phyloP scores from a whole-genome alignment of 2,888 invertebrate genomes.

The Hoplodrina ambigua region DNA sequence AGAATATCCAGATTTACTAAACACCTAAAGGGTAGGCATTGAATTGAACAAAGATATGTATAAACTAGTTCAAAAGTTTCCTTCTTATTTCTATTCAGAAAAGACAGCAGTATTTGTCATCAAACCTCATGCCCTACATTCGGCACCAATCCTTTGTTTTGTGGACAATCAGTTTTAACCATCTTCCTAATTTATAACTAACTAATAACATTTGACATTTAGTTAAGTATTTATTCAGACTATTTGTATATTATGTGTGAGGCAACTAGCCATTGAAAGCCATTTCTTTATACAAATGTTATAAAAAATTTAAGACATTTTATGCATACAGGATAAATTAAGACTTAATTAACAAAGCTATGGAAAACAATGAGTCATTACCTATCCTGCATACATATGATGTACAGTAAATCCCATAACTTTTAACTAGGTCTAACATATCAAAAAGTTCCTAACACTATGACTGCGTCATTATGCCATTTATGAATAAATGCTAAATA shows the following conservation, averaged over 20 bases:
- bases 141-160: not conserved
- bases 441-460: conserved; percentile 45
- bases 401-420: conserved; percentile 44
- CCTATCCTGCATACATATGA: conserved; percentile 38
- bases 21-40: not conserved
- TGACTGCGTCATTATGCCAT: conserved; percentile 59
- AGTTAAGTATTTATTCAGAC: conserved; percentile 41
- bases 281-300: conserved; percentile 42
- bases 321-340: conserved; percentile 44
- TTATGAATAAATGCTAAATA: conserved; percentile 65
- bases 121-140: not conserved
- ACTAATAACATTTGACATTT: conserved; percentile 35
- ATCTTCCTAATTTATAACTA: conserved; percentile 13
- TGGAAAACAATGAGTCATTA: not conserved
- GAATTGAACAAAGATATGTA: not conserved
- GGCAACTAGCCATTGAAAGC: conserved; percentile 39
- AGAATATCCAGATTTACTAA: not conserved
- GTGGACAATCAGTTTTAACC: conserved; percentile 32
- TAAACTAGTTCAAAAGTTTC: not conserved
- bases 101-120: conserved; percentile 4
- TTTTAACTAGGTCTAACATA: conserved; percentile 42
- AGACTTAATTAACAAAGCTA: conserved; percentile 2
- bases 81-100: not conserved
- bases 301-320: conserved; percentile 48
- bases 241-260: conserved; percentile 48